These are phyloP conservation scores for Pseudeuparius sepicola DNA, from an alignment of 2,888 invertebrate genomes.

Conservation along the genomic window DNA sequence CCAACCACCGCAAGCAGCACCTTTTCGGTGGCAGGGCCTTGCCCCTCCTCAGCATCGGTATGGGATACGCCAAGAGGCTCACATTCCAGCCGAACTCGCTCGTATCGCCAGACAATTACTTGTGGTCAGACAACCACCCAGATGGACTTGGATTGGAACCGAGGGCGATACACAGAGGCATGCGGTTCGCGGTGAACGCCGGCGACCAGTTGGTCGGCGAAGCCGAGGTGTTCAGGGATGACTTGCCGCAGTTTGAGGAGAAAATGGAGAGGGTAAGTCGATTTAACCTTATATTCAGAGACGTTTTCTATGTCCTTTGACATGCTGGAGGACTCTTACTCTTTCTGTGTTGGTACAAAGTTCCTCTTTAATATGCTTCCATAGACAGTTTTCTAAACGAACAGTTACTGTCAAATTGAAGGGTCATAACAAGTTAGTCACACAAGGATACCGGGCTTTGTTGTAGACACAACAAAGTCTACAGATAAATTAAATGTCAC, in stretches of 20 bases:
- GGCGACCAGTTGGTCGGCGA: constrained; percentile 51
- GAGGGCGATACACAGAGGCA: constrained; percentile 54
- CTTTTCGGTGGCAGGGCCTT: constrained; percentile 57
- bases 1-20: constrained; percentile 52
- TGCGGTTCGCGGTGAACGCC: constrained; percentile 53
- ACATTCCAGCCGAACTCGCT: constrained; percentile 58
- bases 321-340: too few species aligned
- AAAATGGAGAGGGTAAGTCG: constrained; percentile 49
- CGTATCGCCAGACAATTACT: constrained; percentile 53
- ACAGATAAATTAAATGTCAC: too few species aligned
- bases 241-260: constrained; percentile 57
- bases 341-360: too few species aligned
- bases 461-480: too few species aligned
- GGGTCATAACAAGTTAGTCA: too few species aligned
- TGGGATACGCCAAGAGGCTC: constrained; percentile 67
- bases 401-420: too few species aligned
- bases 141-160: constrained; percentile 62
- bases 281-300: too few species aligned
- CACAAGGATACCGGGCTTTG: too few species aligned
- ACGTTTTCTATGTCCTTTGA: too few species aligned
- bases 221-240: constrained; percentile 57
- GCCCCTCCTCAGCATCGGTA: constrained; percentile 54
- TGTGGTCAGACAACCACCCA: constrained; percentile 70
- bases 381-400: too few species aligned
- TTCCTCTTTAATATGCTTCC: too few species aligned